Conservation (phyloP, 2,888 invertebrate species). For the Pterostichus niger region DNA sequence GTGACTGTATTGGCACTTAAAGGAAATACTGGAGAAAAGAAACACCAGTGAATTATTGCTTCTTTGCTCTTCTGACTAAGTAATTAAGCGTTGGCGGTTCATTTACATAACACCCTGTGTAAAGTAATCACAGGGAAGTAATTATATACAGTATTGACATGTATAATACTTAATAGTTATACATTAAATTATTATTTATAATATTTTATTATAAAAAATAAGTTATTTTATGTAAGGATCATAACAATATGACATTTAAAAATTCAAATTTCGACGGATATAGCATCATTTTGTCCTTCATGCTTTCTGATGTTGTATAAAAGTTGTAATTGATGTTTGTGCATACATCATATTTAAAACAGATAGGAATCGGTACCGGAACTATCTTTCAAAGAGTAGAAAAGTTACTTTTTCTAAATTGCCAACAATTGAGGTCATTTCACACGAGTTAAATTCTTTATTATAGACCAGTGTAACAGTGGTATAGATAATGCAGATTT, state of each 20-base stretch:
- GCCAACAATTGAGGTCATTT: slow-evolving; percentile 22
- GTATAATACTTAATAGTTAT: too few species aligned
- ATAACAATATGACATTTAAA: neutral
- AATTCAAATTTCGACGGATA: neutral
- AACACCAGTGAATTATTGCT: too few species aligned
- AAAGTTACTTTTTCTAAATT: slow-evolving; percentile 46
- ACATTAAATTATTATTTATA: too few species aligned
- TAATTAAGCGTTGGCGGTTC: too few species aligned
- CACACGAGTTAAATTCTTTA: slow-evolving; percentile 37
- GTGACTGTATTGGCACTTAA: too few species aligned
- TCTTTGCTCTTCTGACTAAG: too few species aligned
- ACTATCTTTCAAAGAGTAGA: slow-evolving; percentile 17
- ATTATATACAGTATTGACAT: too few species aligned
- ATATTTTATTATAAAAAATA: too few species aligned
- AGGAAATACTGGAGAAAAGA: too few species aligned
- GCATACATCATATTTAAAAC: neutral
- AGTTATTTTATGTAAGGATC: too few species aligned
- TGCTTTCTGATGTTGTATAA: slow-evolving; percentile 26
- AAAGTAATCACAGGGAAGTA: too few species aligned
- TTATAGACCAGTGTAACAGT: slow-evolving; percentile 2
- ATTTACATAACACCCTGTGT: too few species aligned
- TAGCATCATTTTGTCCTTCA: slow-evolving; percentile 28
- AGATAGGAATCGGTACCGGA: slow-evolving; percentile 9
- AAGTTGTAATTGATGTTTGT: slow-evolving; percentile 20
- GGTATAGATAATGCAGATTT: slow-evolving; percentile 35